Percentiles rank a stretch among this genome's conserved stretches.
Evolutionary conservation across 2,888 invertebrate species (phyloP).

Genomic region (Cylloceria caligata): DNA sequence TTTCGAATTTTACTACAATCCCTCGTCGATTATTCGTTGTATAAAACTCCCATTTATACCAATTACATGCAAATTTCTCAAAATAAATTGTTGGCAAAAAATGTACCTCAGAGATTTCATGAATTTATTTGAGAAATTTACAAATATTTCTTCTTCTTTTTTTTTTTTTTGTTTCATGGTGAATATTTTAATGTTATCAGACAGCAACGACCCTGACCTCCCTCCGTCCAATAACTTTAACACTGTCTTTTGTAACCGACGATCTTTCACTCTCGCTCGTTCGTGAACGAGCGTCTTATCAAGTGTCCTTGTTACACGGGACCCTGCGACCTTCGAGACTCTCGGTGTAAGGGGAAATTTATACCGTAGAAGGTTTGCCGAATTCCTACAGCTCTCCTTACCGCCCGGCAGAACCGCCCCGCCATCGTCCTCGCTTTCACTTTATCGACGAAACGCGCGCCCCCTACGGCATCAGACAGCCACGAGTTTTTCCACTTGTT

Average conservation of each 20-base stretch:
- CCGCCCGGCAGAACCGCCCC: constrained; percentile 18
- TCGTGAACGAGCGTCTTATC: constrained; percentile 57
- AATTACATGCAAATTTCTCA: background rate
- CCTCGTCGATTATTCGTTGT: background rate
- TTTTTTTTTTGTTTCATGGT: constrained; percentile 10
- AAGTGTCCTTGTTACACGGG: constrained; percentile 67
- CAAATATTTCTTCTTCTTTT: too few relatives aligned
- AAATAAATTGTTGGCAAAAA: too few relatives aligned
- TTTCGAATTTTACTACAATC: background rate
- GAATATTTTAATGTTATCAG: constrained; percentile 33
- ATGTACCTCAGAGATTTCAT: too few relatives aligned
- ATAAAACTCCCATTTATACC: background rate
- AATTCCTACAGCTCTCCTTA: constrained; percentile 40
- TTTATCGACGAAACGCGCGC: constrained; percentile 57
- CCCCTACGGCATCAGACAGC: background rate
- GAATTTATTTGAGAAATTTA: too few relatives aligned
- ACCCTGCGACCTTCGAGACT: constrained; percentile 62
- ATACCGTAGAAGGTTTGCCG: constrained; percentile 54
- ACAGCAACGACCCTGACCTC: constrained; percentile 47
- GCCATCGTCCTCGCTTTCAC: constrained; percentile 57
- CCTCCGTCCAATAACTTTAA: constrained; percentile 43
- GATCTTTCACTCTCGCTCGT: constrained; percentile 61
- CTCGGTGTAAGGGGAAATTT: constrained; percentile 50
- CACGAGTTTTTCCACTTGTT: constrained; percentile 22
- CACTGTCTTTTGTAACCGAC: constrained; percentile 35